A percentile compares a stretch with the other conserved stretches of the same genome.
Evolutionary conservation across 1,140 invertebrate genomes (phyloP).

Genomic region (Dinothrombium tinctorium): DNA sequence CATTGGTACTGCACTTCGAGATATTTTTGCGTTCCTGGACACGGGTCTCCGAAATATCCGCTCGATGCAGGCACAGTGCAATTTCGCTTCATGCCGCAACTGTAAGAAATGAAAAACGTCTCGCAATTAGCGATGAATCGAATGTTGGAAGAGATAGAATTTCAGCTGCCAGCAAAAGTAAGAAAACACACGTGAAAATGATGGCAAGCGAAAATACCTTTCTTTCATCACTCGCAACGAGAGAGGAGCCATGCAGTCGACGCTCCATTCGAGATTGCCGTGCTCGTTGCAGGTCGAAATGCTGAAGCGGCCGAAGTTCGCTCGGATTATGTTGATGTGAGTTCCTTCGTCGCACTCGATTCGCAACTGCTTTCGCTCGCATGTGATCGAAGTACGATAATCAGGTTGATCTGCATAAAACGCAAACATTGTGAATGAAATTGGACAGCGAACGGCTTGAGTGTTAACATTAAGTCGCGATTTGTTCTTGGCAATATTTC

Average conservation of each 20-base stretch:
- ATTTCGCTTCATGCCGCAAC: too few species aligned
- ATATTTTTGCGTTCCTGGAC: conserved; percentile 33
- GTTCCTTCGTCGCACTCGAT: conserved; percentile 4
- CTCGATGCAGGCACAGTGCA: conserved; percentile 68
- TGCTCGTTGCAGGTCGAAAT: conserved; percentile 88
- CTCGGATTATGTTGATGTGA: conserved; percentile 8
- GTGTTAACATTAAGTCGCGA: too few species aligned
- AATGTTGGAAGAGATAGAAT: too few species aligned
- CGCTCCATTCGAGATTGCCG: conserved; percentile 31
- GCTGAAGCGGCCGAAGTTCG: conserved; percentile 77
- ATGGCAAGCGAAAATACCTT: too few species aligned
- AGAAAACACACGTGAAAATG: too few species aligned
- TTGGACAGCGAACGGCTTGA: too few species aligned
- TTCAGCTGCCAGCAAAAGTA: too few species aligned
- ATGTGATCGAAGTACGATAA: conserved; percentile 1
- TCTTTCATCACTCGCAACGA: conserved; percentile 6
- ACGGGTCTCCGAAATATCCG: conserved; percentile 49
- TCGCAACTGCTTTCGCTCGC: conserved; percentile 2
- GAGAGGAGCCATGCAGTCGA: conserved; percentile 3
- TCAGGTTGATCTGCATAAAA: too few species aligned
- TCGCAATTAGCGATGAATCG: too few species aligned
- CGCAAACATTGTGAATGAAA: too few species aligned
- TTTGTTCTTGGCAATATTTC: too few species aligned
- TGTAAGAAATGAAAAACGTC: conserved; percentile 26
- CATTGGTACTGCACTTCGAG: conserved; percentile 34